These are phyloP conservation scores for Argya squamiceps DNA, from an alignment of 2,797 vertebrate species.

Conservation along the genomic window DNA sequence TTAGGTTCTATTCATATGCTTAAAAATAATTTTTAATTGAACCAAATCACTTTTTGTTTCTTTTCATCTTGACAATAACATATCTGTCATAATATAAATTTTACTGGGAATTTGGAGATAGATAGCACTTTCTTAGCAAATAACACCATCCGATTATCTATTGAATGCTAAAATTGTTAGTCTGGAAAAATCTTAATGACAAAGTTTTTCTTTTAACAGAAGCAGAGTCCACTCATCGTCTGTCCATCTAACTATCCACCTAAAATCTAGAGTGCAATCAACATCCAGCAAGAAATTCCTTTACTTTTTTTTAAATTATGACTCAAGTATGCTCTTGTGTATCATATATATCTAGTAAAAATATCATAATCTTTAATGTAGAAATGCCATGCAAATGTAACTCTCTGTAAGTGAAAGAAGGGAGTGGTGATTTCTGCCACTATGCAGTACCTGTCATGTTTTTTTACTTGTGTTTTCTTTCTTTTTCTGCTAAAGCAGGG, in stretches of 20 bases:
- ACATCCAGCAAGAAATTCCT: background rate
- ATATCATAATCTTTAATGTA: background rate
- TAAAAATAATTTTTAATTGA: background rate
- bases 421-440: background rate
- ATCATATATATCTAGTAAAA: background rate
- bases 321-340: background rate
- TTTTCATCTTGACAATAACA: background rate
- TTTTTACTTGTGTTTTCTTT: background rate
- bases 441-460: background rate
- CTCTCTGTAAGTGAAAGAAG: background rate
- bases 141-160: background rate
- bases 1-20: background rate
- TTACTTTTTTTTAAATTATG: conserved; percentile 14
- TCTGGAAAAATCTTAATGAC: background rate
- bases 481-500: conserved; percentile 85
- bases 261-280: background rate
- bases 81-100: background rate
- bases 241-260: background rate
- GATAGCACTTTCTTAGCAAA: background rate
- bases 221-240: background rate
- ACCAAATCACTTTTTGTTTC: background rate
- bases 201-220: conserved; percentile 1
- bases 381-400: background rate
- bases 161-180: background rate
- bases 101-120: background rate